phyloP scores from a whole-genome alignment of 2,888 invertebrate species.

The Callyntrura guangdongensis region DNA sequence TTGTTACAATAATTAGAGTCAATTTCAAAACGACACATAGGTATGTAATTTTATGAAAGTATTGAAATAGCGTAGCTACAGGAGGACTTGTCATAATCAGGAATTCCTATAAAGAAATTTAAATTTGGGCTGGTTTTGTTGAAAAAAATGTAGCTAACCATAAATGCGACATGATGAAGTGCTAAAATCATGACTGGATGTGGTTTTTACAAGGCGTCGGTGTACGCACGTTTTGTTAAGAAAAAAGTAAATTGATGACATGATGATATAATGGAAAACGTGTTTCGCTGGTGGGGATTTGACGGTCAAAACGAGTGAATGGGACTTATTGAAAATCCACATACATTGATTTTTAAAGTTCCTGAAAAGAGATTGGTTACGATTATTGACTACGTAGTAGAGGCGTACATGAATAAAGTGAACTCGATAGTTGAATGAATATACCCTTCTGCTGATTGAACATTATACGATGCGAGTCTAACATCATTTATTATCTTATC shows the following conservation, averaged over 20 bases:
- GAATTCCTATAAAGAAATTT: not conserved
- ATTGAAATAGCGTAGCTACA: not conserved
- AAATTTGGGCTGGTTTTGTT: conserved; percentile 26
- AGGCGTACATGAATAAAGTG: no score
- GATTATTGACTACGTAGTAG: not conserved
- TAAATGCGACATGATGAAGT: conserved; percentile 44
- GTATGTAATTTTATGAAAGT: not conserved
- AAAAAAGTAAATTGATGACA: conserved; percentile 42
- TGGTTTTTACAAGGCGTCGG: conserved; percentile 66
- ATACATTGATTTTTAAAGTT: conserved; percentile 34
- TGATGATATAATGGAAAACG: conserved; percentile 62
- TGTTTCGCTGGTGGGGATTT: conserved; percentile 64
- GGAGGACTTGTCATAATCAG: not conserved
- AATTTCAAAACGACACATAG: not conserved
- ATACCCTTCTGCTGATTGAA: not conserved
- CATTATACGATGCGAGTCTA: not conserved
- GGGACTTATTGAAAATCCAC: conserved; percentile 47
- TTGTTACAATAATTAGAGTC: not conserved
- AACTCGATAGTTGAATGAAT: not conserved
- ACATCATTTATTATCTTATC: not conserved
- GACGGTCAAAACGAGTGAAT: conserved; percentile 3
- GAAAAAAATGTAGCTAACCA: not conserved
- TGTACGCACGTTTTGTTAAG: conserved; percentile 35
- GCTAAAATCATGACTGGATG: conserved; percentile 71
- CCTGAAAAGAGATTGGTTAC: conserved; percentile 6